phyloP scores from a whole-genome alignment of 2,113 vertebrate genomes.

The Macquaria australasica region DNA sequence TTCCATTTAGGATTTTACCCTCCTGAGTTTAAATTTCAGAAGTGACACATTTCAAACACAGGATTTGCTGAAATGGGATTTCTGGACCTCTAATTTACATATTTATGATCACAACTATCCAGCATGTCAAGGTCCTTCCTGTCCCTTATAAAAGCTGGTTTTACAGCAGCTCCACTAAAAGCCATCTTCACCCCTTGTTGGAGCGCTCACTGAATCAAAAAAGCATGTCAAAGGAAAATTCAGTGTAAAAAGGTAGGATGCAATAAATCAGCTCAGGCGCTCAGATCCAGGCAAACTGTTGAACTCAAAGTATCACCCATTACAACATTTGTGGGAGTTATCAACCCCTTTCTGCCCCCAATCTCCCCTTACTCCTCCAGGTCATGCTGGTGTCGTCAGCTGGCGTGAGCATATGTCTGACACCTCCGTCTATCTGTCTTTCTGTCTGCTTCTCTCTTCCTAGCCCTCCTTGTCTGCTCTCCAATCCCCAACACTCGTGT shows the following conservation, averaged over 20 bases:
- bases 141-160: conserved; percentile 40
- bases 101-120: neutral
- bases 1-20: neutral
- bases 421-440: conserved; percentile 56
- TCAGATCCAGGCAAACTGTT: conserved; percentile 63
- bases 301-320: conserved; percentile 71
- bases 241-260: conserved; percentile 58
- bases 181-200: conserved; percentile 33
- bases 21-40: neutral
- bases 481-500: conserved; percentile 57
- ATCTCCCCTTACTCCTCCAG: conserved; percentile 70
- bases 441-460: conserved; percentile 52
- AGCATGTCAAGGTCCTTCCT: conserved; percentile 11
- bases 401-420: conserved; percentile 78
- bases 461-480: conserved; percentile 47
- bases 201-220: conserved; percentile 57
- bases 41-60: neutral
- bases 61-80: neutral
- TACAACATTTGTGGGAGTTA: conserved; percentile 78
- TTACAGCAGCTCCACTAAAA: conserved; percentile 43
- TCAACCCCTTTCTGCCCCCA: conserved; percentile 66
- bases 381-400: conserved; percentile 76
- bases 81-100: conserved; percentile 6
- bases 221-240: conserved; percentile 52
- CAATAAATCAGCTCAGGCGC: conserved; percentile 67